A percentile compares a stretch with the other conserved stretches of the same genome.
phyloP scores from a whole-genome alignment of 2,797 vertebrate species.

The Microctenopoma steveboyesi region DNA sequence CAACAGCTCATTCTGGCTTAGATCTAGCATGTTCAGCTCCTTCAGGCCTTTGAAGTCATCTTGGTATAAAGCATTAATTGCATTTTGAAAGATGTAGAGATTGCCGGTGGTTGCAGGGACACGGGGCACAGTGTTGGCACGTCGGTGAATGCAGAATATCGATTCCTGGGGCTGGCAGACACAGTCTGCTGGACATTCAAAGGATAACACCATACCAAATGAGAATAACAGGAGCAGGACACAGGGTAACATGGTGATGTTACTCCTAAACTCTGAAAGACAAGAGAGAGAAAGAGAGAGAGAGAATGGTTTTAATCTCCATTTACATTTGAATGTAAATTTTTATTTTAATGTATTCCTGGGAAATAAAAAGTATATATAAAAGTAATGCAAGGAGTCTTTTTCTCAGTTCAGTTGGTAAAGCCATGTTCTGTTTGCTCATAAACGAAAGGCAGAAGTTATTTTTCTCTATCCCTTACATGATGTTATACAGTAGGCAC shows the following conservation, averaged over 20 bases:
- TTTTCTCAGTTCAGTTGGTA: not conserved
- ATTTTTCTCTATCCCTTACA: not conserved
- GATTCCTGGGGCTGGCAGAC: slow-evolving; percentile 73
- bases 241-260: slow-evolving; percentile 61
- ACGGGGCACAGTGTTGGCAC: slow-evolving; percentile 80
- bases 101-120: slow-evolving; percentile 82
- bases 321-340: not conserved
- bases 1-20: slow-evolving; percentile 92
- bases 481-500: not conserved
- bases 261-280: slow-evolving; percentile 58
- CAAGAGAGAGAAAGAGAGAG: slow-evolving; percentile 28
- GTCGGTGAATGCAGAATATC: slow-evolving; percentile 87
- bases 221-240: slow-evolving; percentile 73
- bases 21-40: slow-evolving; percentile 87
- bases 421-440: not conserved
- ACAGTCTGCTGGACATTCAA: slow-evolving; percentile 87
- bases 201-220: slow-evolving; percentile 44
- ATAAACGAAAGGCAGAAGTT: not conserved
- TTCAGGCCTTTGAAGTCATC: slow-evolving; percentile 87
- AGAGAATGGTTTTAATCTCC: slow-evolving; percentile 22
- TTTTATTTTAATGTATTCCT: no score
- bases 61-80: slow-evolving; percentile 82
- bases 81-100: slow-evolving; percentile 92
- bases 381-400: not conserved
- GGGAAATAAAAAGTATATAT: not conserved